A percentile compares a stretch with the other conserved stretches of the same genome.
Evolutionary conservation across 2,797 vertebrate genomes (phyloP).

Genomic region (Eulemur rubriventer): DNA sequence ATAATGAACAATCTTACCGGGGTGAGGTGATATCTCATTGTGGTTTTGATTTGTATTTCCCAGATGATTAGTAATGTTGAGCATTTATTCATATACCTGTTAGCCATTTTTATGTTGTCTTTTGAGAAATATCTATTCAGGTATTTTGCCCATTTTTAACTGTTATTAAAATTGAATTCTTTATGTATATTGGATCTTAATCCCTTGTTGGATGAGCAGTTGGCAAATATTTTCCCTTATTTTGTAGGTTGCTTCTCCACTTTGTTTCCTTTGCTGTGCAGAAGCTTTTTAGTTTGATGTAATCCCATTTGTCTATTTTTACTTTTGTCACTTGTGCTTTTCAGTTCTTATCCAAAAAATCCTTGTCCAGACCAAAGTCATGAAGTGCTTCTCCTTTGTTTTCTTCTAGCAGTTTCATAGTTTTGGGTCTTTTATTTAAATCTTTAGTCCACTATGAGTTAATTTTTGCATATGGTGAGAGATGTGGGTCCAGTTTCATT

Average conservation of each 20-base stretch:
- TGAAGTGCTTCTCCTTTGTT: not conserved
- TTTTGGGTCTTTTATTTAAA: not conserved
- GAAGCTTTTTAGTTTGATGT: not conserved
- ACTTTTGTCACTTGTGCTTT: not conserved
- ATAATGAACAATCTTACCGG: not conserved
- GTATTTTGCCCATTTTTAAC: not conserved
- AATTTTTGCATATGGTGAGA: not conserved
- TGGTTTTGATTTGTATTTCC: not conserved
- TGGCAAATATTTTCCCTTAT: not conserved
- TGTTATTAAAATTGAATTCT: not conserved
- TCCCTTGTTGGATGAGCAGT: not conserved
- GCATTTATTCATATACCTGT: not conserved
- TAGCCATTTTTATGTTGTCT: not conserved
- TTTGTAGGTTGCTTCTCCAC: not conserved
- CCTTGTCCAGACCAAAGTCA: not conserved
- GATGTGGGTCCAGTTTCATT: not conserved
- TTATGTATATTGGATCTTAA: not conserved
- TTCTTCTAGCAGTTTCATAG: not conserved
- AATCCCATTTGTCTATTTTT: not conserved
- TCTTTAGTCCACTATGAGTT: not conserved
- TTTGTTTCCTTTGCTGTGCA: not conserved
- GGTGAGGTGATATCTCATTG: not conserved
- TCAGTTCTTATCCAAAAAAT: not conserved
- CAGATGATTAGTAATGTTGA: not conserved
- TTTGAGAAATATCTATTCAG: not conserved